Evolutionary conservation across 1,140 invertebrate species (phyloP).

Genomic region (Penaeus chinensis): DNA sequence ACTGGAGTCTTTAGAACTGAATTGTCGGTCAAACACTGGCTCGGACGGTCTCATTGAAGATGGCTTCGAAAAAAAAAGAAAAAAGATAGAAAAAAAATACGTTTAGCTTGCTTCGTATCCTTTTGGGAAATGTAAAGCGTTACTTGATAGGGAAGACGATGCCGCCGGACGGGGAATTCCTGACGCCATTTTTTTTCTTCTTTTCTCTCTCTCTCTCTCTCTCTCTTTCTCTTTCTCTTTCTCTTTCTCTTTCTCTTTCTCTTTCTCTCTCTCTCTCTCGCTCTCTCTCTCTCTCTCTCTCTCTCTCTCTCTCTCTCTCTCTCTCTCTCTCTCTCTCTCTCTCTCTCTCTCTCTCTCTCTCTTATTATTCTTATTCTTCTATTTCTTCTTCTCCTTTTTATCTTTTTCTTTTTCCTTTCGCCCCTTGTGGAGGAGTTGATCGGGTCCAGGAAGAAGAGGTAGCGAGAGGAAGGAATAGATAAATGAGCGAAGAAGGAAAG

Average conservation of each 20-base stretch:
- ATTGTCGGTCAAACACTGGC: conserved; percentile 53
- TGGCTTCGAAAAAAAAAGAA: neutral
- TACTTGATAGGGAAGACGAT: conserved; percentile 22
- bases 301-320: no score
- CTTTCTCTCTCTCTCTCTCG: no score
- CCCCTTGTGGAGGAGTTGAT: neutral
- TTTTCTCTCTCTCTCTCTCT: neutral
- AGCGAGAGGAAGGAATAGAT: neutral
- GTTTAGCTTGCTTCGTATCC: conserved; percentile 29
- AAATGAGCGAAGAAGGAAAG: neutral
- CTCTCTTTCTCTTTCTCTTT: no score
- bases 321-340: no score
- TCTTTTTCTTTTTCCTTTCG: no score
- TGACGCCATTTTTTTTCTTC: neutral
- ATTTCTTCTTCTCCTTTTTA: no score
- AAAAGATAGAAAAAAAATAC: neutral
- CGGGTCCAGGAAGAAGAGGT: neutral
- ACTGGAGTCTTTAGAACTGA: conserved; percentile 56
- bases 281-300: no score
- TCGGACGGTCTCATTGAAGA: conserved; percentile 38
- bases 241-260: no score
- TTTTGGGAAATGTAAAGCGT: conserved; percentile 36
- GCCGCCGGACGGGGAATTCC: neutral
- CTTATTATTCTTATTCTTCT: no score
- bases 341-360: no score